A percentile compares a stretch with the other conserved stretches of the same genome.
These are phyloP conservation scores for Pammene fasciana DNA, from an alignment of 2,888 invertebrate species.

Conservation along the genomic window DNA sequence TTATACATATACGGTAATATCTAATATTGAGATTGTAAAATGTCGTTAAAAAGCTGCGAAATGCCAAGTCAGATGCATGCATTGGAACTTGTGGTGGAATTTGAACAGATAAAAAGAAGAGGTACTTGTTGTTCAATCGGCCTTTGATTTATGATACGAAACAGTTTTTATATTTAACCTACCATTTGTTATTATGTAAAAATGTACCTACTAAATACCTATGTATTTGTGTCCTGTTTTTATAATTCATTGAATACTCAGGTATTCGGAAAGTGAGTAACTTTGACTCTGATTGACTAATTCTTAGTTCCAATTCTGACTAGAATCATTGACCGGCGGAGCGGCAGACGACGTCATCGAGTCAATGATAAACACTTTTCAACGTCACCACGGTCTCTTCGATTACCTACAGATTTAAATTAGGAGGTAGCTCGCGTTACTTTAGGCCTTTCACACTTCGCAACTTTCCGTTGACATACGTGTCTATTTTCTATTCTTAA, in stretches of 20 bases:
- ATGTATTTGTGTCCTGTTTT: background rate
- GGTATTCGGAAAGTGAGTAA: constrained; percentile 31
- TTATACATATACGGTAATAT: constrained; percentile 69
- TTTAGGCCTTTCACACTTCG: constrained; percentile 67
- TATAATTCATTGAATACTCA: constrained; percentile 21
- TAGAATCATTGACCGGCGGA: constrained; percentile 70
- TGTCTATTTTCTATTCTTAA: constrained; percentile 83
- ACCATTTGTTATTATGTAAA: constrained; percentile 36
- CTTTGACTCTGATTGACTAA: constrained; percentile 47
- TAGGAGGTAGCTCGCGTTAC: constrained; percentile 78
- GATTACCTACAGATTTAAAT: constrained; percentile 77
- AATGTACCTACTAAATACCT: too few species aligned
- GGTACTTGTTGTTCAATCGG: constrained; percentile 6
- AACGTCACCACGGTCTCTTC: constrained; percentile 69
- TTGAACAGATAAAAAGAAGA: constrained; percentile 20
- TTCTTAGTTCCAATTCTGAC: constrained; percentile 78
- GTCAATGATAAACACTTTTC: constrained; percentile 60
- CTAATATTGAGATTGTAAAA: constrained; percentile 79
- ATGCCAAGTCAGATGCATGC: constrained; percentile 64
- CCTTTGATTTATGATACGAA: constrained; percentile 15
- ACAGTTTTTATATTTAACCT: constrained; percentile 18
- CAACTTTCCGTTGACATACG: constrained; percentile 78
- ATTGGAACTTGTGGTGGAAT: constrained; percentile 58
- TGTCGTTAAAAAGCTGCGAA: constrained; percentile 81
- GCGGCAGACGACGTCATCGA: constrained; percentile 51